Evolutionary conservation across 2,888 invertebrate species (phyloP), one percentile per base, ranked within the genome.

Genomic region (Dione juno): DNA sequence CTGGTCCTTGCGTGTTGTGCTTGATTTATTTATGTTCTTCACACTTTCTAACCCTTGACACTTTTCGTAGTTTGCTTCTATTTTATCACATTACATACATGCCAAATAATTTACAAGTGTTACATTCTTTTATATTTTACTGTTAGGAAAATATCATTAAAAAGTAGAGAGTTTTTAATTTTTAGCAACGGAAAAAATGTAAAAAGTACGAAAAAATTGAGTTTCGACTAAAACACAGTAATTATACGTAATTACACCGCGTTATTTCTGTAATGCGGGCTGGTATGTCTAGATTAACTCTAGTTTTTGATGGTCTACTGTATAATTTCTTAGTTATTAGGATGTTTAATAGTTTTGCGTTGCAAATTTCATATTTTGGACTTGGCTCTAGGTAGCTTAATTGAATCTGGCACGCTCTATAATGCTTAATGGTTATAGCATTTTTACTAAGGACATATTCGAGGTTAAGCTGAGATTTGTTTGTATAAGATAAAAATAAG

Each of bases 41-140:
- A 63, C 53, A 59, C 50, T 67, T 67, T 61, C 68, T 54, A 43
- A 28, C 53, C 53, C 59, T 59, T 50, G 58, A 50, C 53, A 16
- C 3, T 11, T 41, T 53, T 48, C n/a, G 16, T 63, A 37, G 28
- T 48, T 35, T 19, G 13, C 21, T n/a, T n/a, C 19, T 63, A 63
- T 28, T 63, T 48, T 16, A 1, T 35, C 48, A 61, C 21, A 11
- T 43, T 43, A 28, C 10, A 14, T 43, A 28, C 10, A 14, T 28
- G 6, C 1, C 40, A 54, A 54, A 35, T 19, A 21, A 41, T 43
- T 9, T 10, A 43, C 14, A 21, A 41, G 58, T n/a, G 14, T 43
- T 0, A 28, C 21, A n/a, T 43, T 21, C 0, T 10, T 14, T 35
- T n/a, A 8, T 53, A 10, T 35, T 35, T n/a, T 6, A 37, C n/a